These are phyloP conservation scores for Ptycholaimellus sp. DNA, from an alignment of 2,888 invertebrate genomes.

Conservation along the genomic window DNA sequence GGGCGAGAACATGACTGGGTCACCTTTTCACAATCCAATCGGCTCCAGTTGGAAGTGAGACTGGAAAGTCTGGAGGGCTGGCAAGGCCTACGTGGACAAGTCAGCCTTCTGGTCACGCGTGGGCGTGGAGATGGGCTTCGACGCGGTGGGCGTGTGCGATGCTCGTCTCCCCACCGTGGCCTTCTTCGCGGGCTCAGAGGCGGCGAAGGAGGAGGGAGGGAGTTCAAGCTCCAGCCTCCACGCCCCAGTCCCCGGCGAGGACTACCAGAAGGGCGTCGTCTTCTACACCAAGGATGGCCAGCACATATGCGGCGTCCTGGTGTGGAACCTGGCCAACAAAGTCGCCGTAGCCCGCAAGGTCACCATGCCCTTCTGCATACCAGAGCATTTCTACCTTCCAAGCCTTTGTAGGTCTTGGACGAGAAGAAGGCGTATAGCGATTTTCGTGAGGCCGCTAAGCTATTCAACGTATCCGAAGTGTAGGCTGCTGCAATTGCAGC, in stretches of 20 bases:
- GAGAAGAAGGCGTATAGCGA: slow-evolving; percentile 59
- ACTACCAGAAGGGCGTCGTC: slow-evolving; percentile 59
- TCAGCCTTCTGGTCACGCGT: slow-evolving; percentile 94
- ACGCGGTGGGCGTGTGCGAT: slow-evolving; percentile 75
- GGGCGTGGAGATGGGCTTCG: slow-evolving; percentile 66
- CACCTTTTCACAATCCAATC: no score
- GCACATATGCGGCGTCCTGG: slow-evolving; percentile 64
- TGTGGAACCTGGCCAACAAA: slow-evolving; percentile 82
- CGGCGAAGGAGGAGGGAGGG: slow-evolving; percentile 3
- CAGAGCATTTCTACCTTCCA: slow-evolving; percentile 1
- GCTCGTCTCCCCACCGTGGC: slow-evolving; percentile 60
- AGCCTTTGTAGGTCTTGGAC: slow-evolving; percentile 42
- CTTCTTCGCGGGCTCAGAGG: slow-evolving; percentile 43
- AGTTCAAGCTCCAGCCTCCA: no score
- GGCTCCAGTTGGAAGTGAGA: no score
- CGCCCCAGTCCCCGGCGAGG: slow-evolving; percentile 31
- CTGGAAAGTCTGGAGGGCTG: no score
- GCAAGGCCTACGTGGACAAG: slow-evolving; percentile 58
- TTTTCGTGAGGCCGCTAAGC: slow-evolving; percentile 72
- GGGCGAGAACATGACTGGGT: slow-evolving; percentile 90
- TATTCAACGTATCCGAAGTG: slow-evolving; percentile 65
- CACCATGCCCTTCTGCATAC: no score
- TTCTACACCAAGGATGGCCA: slow-evolving; percentile 56
- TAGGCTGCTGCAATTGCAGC: no score
- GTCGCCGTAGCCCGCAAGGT: slow-evolving; percentile 67